Evolutionary conservation across 2,888 invertebrate genomes (phyloP).

Genomic region (Ptilodon capucinus): DNA sequence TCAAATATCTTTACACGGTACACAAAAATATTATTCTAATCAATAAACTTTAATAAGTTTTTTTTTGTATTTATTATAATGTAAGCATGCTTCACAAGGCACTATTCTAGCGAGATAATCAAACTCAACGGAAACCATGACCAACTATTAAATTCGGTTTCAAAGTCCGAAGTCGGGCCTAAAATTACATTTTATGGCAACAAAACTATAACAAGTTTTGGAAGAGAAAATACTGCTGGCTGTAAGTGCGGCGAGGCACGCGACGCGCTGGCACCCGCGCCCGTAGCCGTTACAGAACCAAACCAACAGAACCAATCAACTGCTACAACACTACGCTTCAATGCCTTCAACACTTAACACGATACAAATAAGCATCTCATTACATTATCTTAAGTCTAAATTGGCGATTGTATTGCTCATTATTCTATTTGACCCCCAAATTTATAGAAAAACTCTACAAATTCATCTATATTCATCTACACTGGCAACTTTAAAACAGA

Average conservation of each 20-base stretch:
- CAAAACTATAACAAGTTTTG: slow-evolving; percentile 59
- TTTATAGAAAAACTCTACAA: too few relatives aligned
- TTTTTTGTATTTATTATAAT: slow-evolving; percentile 50
- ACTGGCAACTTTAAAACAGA: too few relatives aligned
- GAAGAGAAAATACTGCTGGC: slow-evolving; percentile 47
- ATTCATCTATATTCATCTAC: too few relatives aligned
- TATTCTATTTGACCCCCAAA: too few relatives aligned
- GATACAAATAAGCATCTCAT: slow-evolving; percentile 55
- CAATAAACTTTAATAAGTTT: slow-evolving; percentile 53
- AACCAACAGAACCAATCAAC: slow-evolving; percentile 43
- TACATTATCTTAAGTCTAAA: slow-evolving; percentile 61
- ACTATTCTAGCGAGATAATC: slow-evolving; percentile 78
- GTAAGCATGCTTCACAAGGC: slow-evolving; percentile 81
- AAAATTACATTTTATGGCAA: slow-evolving; percentile 72
- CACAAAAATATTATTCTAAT: slow-evolving; percentile 70
- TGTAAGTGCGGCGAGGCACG: slow-evolving; percentile 48
- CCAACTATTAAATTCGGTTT: slow-evolving; percentile 79
- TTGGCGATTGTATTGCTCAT: slow-evolving; percentile 77
- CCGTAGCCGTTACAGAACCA: slow-evolving; percentile 42
- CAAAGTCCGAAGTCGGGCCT: slow-evolving; percentile 69
- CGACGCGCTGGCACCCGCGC: slow-evolving; percentile 46
- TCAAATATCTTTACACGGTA: slow-evolving; percentile 56
- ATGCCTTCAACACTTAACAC: slow-evolving; percentile 36
- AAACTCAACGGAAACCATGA: slow-evolving; percentile 60
- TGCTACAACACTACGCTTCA: slow-evolving; percentile 37